Evolutionary conservation across 2,888 invertebrate genomes (phyloP).

Genomic region (Aspidiotus destructor): DNA sequence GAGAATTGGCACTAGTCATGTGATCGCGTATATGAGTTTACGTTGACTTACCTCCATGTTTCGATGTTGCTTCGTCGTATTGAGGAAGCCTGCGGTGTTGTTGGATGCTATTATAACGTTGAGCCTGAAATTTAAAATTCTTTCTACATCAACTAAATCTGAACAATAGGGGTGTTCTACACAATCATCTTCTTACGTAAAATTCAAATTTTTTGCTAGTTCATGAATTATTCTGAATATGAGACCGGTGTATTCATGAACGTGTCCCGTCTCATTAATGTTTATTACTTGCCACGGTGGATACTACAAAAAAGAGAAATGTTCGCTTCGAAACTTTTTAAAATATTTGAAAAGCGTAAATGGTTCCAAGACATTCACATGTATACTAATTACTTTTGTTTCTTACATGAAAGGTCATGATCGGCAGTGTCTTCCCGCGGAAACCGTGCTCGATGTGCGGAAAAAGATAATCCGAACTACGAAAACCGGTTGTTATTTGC

Average conservation of each 20-base stretch:
- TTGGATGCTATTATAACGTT: constrained; percentile 36
- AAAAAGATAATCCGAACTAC: constrained; percentile 60
- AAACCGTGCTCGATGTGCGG: constrained; percentile 72
- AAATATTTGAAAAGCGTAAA: not conserved
- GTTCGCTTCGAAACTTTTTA: not conserved
- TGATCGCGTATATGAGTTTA: too few species aligned
- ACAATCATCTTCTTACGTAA: constrained; percentile 50
- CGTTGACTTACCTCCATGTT: constrained; percentile 27
- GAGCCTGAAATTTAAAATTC: constrained; percentile 35
- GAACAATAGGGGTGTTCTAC: not conserved
- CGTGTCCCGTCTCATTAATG: constrained; percentile 50
- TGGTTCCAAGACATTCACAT: not conserved
- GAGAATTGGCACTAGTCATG: too few species aligned
- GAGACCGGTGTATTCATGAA: constrained; percentile 56
- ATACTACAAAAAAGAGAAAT: constrained; percentile 50
- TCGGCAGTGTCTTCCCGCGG: constrained; percentile 58
- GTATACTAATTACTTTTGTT: constrained; percentile 9
- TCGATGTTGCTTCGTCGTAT: constrained; percentile 20
- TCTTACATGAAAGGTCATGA: constrained; percentile 68
- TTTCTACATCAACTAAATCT: not conserved
- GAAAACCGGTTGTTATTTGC: constrained; percentile 60
- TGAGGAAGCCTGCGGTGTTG: constrained; percentile 23
- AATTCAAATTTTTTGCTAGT: constrained; percentile 65
- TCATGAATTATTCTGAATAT: constrained; percentile 71
- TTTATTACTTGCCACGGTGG: constrained; percentile 77